Evolutionary conservation across 2,113 vertebrate genomes (phyloP), one percentile per base, ranked within the genome.

Genomic region (Scolopax mira): DNA sequence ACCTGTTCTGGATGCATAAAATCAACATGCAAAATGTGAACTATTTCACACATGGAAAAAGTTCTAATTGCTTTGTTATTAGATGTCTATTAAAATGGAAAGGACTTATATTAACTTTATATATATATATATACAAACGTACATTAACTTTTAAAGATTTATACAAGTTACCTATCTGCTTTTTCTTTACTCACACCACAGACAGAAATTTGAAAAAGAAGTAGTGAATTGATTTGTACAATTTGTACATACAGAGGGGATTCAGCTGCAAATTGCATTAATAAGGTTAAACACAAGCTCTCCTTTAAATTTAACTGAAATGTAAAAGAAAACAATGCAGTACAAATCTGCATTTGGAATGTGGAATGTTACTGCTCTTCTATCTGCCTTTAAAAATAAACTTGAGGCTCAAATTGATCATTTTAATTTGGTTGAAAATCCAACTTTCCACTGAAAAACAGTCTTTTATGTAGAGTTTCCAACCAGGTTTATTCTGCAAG

Each of bases 361-460:
- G n/a, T n/a, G n/a, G n/a, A n/a, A n/a, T n/a, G 37, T 22, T 73
- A 44, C 46, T 73, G 66, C 44, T 87, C 18, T 71, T 78, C 77
- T 19, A 62, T 79, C n/a, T 94, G 75, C 41, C 61, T 82, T 91
- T 87, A 82, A 70, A 90, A 80, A 79, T 81, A 89, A 85, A 1
- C 13, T 0, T 4, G 13, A 94, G 74, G 49, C 19, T 82, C 8
- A 72, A 82, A 77, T 0, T 0, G 2, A 89, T 67, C 15, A 31
- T 37, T 90, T 85, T 92, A 4, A 52, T 72, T 87, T 65, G 57
- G 33, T 37, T 44, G 74, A 91, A 85, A 94, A 85, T 41, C 48
- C 35, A 18, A 18, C 85, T 90, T 92, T 58, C 72, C 83, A 64
- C 70, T 84, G 60, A 84, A 88, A 84, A 92, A 3, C 8, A 66